A percentile compares a stretch with the other conserved stretches of the same genome.
phyloP scores from a whole-genome alignment of 2,888 invertebrate species.

The Lamellibrachia satsuma region DNA sequence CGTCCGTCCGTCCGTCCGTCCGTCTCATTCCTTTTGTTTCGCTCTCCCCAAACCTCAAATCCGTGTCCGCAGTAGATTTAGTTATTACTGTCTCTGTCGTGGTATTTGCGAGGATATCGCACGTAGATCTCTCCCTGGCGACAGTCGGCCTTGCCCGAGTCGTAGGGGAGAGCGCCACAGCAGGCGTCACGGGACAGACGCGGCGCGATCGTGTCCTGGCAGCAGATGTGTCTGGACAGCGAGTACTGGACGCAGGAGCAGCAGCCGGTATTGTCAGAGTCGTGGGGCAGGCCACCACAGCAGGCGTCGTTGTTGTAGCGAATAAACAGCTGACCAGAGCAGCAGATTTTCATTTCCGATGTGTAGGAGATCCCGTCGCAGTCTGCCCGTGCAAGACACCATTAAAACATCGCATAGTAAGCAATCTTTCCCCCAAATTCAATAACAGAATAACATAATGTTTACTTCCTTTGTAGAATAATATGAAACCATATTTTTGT shows the following conservation, averaged over 20 bases:
- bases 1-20: neutral
- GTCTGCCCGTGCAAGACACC: neutral
- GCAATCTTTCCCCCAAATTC: too few relatives aligned
- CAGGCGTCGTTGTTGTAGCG: neutral
- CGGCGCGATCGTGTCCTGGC: neutral
- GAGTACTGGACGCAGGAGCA: neutral
- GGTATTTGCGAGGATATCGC: neutral
- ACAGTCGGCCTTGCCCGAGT: neutral
- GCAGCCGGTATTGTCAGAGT: neutral
- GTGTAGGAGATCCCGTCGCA: neutral
- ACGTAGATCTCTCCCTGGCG: neutral
- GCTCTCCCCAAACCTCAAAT: neutral
- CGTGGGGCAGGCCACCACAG: neutral
- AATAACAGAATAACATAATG: too few relatives aligned
- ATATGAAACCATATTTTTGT: too few relatives aligned
- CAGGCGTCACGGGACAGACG: neutral
- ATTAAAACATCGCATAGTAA: neutral
- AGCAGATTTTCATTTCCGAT: neutral
- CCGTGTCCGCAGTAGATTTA: neutral
- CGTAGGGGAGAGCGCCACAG: neutral
- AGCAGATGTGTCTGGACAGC: neutral
- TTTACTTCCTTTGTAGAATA: too few relatives aligned
- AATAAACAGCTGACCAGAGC: neutral
- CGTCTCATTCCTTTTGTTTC: neutral
- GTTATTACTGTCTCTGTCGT: neutral